These are phyloP conservation scores for Yoshiicerus persimilis DNA, from an alignment of 1,140 invertebrate species.

Conservation along the genomic window DNA sequence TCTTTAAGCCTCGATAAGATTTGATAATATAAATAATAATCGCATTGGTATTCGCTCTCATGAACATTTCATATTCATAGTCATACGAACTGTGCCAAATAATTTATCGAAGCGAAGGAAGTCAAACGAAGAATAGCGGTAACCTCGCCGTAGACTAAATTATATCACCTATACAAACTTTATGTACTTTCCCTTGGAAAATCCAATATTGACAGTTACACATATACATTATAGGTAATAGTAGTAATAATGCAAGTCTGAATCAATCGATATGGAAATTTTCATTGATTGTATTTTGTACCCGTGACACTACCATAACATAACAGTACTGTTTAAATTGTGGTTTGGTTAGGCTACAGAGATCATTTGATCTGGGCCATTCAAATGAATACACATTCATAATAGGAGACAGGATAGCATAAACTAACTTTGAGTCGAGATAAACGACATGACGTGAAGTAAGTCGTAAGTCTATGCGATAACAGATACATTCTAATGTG, in stretches of 20 bases:
- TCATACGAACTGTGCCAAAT: neutral
- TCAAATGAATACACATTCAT: neutral
- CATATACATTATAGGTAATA: neutral
- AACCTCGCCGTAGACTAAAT: neutral
- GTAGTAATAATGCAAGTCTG: neutral
- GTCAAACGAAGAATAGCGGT: neutral
- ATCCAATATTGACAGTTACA: neutral
- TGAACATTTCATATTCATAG: neutral
- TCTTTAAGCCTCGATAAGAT: neutral
- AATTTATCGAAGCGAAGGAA: neutral
- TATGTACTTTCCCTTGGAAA: conserved; percentile 7
- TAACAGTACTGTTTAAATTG: neutral
- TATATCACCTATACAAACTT: neutral
- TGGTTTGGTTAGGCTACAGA: neutral
- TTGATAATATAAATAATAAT: neutral
- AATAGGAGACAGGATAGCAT: neutral
- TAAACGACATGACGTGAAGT: neutral
- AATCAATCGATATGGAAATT: neutral
- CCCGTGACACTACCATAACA: neutral
- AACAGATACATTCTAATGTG: neutral
- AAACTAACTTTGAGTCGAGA: neutral
- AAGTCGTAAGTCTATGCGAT: neutral
- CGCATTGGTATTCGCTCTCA: neutral
- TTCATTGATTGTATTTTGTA: neutral
- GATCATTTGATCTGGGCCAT: conserved; percentile 2